Evolutionary conservation across 1,140 invertebrate genomes (phyloP).

Genomic region (Hyles euphorbiae): DNA sequence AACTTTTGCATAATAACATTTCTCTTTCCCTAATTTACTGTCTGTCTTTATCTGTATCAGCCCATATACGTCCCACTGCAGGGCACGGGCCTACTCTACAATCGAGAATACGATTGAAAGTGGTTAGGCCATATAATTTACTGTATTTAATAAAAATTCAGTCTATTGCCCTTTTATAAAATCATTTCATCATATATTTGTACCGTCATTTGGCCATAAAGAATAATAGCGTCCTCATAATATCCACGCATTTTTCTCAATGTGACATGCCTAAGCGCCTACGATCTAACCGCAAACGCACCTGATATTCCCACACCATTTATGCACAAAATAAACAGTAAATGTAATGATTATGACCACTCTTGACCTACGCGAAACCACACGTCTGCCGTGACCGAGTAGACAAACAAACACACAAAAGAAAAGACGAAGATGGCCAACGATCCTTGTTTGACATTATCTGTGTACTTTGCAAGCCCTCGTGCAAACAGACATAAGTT

Average conservation of each 20-base stretch:
- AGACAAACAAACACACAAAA: conserved; percentile 54
- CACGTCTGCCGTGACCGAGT: conserved; percentile 66
- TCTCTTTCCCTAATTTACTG: too few species aligned
- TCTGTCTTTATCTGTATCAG: too few species aligned
- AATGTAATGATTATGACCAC: conserved; percentile 46
- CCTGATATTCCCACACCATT: conserved; percentile 16
- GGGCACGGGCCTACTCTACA: too few species aligned
- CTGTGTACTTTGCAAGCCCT: conserved; percentile 58
- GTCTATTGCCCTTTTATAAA: too few species aligned
- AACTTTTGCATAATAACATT: too few species aligned
- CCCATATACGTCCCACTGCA: too few species aligned
- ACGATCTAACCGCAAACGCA: neutral
- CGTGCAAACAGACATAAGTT: conserved; percentile 32
- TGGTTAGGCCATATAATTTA: too few species aligned
- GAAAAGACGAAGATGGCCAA: conserved; percentile 49
- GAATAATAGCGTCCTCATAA: neutral
- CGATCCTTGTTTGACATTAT: conserved; percentile 62
- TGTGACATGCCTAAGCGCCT: neutral
- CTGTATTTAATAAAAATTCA: too few species aligned
- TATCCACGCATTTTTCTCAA: neutral
- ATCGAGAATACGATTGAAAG: too few species aligned
- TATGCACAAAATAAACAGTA: conserved; percentile 24
- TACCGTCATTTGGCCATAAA: neutral
- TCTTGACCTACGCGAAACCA: conserved; percentile 64
- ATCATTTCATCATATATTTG: neutral